Conservation (phyloP, 1,140 invertebrate genomes). For the Zaprionus inermis region DNA sequence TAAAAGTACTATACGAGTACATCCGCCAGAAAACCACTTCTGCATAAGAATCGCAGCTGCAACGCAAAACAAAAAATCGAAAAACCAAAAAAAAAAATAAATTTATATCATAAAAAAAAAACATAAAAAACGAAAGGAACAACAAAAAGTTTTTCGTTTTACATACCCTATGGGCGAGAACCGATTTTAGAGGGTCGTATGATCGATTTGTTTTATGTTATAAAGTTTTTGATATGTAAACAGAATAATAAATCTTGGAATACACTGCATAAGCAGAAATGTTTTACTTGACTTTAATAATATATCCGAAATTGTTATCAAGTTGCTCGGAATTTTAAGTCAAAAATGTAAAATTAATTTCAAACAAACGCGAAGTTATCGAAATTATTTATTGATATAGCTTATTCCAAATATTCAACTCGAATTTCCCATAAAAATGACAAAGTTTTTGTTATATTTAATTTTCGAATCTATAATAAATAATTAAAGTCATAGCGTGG, state of each 20-base stretch:
- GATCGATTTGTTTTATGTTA: background rate
- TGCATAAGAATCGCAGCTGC: conserved; percentile 65
- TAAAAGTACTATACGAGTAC: conserved; percentile 33
- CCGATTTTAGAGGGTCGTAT: background rate
- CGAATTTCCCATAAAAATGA: too few species aligned
- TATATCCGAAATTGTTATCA: background rate
- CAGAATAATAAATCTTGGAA: too few species aligned
- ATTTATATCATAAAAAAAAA: conserved; percentile 13
- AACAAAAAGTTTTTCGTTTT: conserved; percentile 65
- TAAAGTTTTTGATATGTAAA: too few species aligned
- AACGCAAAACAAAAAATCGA: conserved; percentile 25
- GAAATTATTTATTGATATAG: too few species aligned
- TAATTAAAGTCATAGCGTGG: background rate
- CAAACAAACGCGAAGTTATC: too few species aligned
- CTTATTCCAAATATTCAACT: too few species aligned
- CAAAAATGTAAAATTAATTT: too few species aligned
- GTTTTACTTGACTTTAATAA: background rate
- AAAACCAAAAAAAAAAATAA: conserved; percentile 14
- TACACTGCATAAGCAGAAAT: background rate
- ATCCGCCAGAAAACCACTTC: conserved; percentile 64
- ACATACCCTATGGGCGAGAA: conserved; percentile 13
- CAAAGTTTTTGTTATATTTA: too few species aligned
- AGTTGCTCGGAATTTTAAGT: too few species aligned
- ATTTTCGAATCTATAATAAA: too few species aligned
- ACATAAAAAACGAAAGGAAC: conserved; percentile 23